Percentiles rank a stretch among this genome's conserved stretches.
Evolutionary conservation across 2,797 vertebrate species (phyloP).

Genomic region (Ciconia nigra): DNA sequence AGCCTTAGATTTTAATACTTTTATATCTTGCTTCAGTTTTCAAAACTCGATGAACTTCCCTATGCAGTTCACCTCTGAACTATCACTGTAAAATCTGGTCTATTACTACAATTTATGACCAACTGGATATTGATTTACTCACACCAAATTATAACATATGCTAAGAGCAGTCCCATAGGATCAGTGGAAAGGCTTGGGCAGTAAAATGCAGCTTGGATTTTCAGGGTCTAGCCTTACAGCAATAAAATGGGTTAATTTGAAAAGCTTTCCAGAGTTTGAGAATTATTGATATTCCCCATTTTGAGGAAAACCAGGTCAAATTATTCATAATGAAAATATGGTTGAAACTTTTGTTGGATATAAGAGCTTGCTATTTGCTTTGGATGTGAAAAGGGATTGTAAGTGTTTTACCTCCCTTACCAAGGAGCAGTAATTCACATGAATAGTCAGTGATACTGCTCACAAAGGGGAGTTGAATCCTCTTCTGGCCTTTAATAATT

Average conservation of each 20-base stretch:
- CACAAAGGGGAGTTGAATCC: background rate
- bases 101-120: background rate
- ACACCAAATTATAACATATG: background rate
- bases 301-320: background rate
- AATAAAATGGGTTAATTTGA: background rate
- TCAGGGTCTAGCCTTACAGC: background rate
- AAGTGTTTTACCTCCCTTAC: background rate
- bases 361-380: background rate
- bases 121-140: conserved; percentile 32
- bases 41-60: background rate
- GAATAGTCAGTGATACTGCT: background rate
- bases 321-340: background rate
- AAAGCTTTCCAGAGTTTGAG: background rate
- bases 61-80: conserved; percentile 9
- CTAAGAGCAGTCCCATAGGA: background rate
- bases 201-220: background rate
- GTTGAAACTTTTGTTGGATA: background rate
- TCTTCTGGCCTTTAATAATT: conserved; percentile 10
- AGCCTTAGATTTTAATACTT: background rate
- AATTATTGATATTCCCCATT: background rate
- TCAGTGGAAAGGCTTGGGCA: background rate
- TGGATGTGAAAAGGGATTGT: background rate
- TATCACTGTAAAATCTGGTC: conserved; percentile 1
- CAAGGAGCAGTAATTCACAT: background rate
- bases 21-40: background rate